These are phyloP conservation scores for Melieria crassipennis DNA, from an alignment of 2,888 invertebrate species.

Conservation along the genomic window DNA sequence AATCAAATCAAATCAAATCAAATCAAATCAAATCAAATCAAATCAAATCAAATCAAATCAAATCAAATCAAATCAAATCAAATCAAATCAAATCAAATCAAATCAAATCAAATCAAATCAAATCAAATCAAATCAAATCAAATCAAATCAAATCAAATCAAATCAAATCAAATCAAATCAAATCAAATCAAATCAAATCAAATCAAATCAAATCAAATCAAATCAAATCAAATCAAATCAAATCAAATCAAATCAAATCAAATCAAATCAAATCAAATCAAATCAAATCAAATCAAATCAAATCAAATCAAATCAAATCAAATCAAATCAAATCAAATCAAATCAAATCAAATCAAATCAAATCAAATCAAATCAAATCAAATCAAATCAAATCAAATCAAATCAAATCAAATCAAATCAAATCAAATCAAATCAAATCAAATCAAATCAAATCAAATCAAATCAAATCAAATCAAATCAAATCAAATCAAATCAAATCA, in stretches of 20 bases:
- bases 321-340: constrained; percentile 2
- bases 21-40: background rate
- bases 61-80: constrained; percentile 2
- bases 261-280: background rate
- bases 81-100: background rate
- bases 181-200: background rate
- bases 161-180: background rate
- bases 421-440: background rate
- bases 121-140: background rate
- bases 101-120: background rate
- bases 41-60: background rate
- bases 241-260: background rate
- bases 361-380: background rate
- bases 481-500: constrained; percentile 1
- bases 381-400: background rate
- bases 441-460: background rate
- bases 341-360: background rate
- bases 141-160: constrained; percentile 1
- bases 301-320: background rate
- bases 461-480: background rate
- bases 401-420: constrained; percentile 2
- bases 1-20: background rate
- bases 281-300: background rate
- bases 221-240: background rate
- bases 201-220: background rate